Evolutionary conservation across 2,113 vertebrate genomes (phyloP).

Genomic region (Poeciliopsis turrubarensis): DNA sequence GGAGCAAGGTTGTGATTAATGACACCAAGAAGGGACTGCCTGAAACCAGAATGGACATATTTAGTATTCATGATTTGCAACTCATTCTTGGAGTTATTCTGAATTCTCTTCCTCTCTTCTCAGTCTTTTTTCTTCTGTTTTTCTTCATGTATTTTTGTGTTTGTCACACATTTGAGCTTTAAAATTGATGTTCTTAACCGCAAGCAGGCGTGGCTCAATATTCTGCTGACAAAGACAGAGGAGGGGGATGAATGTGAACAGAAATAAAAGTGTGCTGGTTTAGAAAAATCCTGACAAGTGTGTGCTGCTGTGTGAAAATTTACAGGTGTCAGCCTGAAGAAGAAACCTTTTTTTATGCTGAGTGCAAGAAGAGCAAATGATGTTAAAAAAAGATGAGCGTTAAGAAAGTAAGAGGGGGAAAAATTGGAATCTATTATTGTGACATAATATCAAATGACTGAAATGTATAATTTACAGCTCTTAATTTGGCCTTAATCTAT

Average conservation of each 20-base stretch:
- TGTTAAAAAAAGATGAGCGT: neutral
- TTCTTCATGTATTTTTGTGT: neutral
- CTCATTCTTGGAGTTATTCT: conserved; percentile 30
- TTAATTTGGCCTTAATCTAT: conserved; percentile 37
- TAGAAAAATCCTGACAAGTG: conserved; percentile 24
- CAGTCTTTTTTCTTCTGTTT: neutral
- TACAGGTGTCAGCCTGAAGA: neutral
- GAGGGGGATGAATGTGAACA: conserved; percentile 1
- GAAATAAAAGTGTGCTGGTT: conserved; percentile 22
- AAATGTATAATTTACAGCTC: conserved; percentile 46
- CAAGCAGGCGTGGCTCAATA: conserved; percentile 20
- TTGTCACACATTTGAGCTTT: neutral
- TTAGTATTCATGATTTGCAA: conserved; percentile 53
- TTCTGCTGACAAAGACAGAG: conserved; percentile 61
- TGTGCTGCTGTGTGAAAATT: neutral
- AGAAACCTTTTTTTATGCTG: neutral
- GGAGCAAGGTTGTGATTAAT: conserved; percentile 48
- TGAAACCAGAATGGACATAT: conserved; percentile 22
- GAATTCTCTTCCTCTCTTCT: conserved; percentile 3
- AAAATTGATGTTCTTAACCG: neutral
- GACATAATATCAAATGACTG: conserved; percentile 40
- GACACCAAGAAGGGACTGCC: conserved; percentile 19
- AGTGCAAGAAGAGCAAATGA: neutral
- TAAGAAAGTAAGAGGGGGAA: conserved; percentile 12
- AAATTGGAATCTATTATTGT: conserved; percentile 10